Base-by-base conservation (phyloP, 1,140 invertebrate genomes). In the Polypedilum pembai region DNA sequence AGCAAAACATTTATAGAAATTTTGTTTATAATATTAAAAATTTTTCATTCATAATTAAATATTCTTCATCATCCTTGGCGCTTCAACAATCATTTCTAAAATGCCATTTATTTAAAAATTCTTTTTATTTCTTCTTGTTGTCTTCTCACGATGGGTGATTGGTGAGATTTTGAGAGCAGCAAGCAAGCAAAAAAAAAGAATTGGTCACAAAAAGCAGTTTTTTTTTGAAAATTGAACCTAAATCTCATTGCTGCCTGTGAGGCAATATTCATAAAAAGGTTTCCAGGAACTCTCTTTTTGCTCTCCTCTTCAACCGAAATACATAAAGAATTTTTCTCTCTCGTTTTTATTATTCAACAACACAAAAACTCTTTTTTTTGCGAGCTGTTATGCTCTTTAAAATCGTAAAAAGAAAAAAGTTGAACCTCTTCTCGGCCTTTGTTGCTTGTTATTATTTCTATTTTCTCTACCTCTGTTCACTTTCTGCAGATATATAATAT, bases 381-480 rank as follows among this genome's bases (percentile, higher is more conserved):
- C 45, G 45, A 56, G 10, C 17, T 66, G 12, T 20, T 20, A n/a
- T 66, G 65, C 65, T 69, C 65, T 69, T 69, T 69, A 69, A 69
- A 56, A 69, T 69, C 65, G 65, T 69, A 69, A 69, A 69, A n/a
- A 69, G 20, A 69, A n/a, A 15, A 17, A 12, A 15, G 45, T 33
- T 33, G 24, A 33, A 33, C 24, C 45, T 56, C 45, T 56, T 4
- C 45, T 56, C 45, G 45, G 45, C 10, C 45, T 56, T 56, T 15
- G 45, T 56, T 56, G 45, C 45, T 56, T 56, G 45, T 56, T 56
- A 56, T 56, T 56, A 56, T 56, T 15, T 56, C 45, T 56, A 33
- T 33, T 33, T n/a, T 56, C 45, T 12, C 45, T n/a, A 56, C 45
- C 45, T 56, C 45, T 56, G 45, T 4, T 56, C 45, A 12, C 12